Base-by-base conservation (phyloP, 2,797 vertebrate genomes). In the Catostomus latipinnis region DNA sequence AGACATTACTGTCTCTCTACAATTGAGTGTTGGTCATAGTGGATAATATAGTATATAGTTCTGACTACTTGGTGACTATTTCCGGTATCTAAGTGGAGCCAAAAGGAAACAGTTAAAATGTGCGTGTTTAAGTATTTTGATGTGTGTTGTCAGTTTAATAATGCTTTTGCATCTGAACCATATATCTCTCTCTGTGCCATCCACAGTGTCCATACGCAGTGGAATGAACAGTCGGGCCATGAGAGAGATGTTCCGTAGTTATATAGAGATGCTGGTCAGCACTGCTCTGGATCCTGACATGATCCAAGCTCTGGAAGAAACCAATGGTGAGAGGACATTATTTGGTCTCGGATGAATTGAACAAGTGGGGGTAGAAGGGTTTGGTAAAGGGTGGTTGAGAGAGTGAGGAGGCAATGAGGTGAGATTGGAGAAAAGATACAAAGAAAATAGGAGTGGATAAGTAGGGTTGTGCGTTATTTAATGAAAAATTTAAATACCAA, bases 191-290 rank as follows among this genome's bases (percentile, higher is more conserved):
- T 81, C 34, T 81, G 52, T 66, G 53, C 9, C 18, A 49, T 54
- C 22, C 72, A 58, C 78, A 94, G 94, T 93, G 87, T 92, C 91
- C 6, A 90, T 94, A 53, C 92, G 94, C 78, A 92, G 92, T 0
- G 94, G 95, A 2, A 91, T 96, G 72, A 96, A 97, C 90, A 96
- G 95, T 10, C 94, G 96, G 74, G 96, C 95, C 0, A 96, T 97
- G 96, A 94, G 95, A 79, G 96, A 98, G 87, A 97, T 98, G 96
- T 98, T 96, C 91, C 94, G 96, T 85, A 98, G 96, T 90, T 98
- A 98, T 0, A 95, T 98, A 87, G 96, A 98, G 91, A 97, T 98
- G 96, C 86, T 98, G 86, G 96, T 98, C 87, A 98, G 96, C 94
- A 97, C 96, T 0, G 96, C 96, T 0, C 93, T 98, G 50, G 96